These are phyloP conservation scores for Rhodinocichla rosea DNA, from an alignment of 2,113 vertebrate genomes.

Conservation along the genomic window DNA sequence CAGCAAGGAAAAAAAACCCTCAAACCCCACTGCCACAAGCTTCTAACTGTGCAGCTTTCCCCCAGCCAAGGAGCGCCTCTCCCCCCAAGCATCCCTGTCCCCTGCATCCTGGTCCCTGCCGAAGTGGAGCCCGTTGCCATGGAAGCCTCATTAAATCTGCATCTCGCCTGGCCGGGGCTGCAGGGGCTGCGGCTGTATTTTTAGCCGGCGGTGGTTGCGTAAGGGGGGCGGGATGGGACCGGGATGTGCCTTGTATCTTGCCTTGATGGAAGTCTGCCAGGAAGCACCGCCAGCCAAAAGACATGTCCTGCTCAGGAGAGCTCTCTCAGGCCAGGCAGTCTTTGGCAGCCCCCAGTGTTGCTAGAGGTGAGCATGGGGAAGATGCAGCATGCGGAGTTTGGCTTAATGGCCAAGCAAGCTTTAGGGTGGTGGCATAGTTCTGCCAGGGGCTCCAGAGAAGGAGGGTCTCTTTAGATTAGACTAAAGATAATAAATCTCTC, in stretches of 20 bases:
- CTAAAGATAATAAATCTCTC: not conserved
- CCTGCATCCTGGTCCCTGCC: slow-evolving; percentile 17
- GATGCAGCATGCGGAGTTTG: rapidly evolving
- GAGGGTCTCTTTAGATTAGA: not conserved
- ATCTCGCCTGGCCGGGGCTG: slow-evolving; percentile 70
- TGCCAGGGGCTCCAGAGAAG: not conserved
- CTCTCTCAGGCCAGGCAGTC: not conserved
- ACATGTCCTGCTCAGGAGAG: not conserved
- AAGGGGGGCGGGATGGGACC: not conserved
- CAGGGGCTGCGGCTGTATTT: slow-evolving; percentile 75
- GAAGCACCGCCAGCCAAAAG: not conserved
- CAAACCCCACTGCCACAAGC: not conserved
- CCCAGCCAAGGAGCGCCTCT: slow-evolving; percentile 8
- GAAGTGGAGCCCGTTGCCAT: slow-evolving; percentile 75
- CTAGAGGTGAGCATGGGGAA: not conserved
- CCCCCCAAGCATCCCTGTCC: slow-evolving; percentile 5
- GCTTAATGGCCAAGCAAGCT: not conserved
- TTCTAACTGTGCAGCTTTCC: not conserved
- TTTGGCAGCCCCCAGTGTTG: not conserved
- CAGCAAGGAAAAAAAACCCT: not conserved
- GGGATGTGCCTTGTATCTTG: not conserved
- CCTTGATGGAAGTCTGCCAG: not conserved
- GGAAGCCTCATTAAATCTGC: slow-evolving; percentile 80
- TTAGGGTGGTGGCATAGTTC: not conserved
- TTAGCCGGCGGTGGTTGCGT: slow-evolving; percentile 69